These are phyloP conservation scores for Mesocricetus auratus DNA, from an alignment of 2,113 vertebrate species.

Conservation along the genomic window DNA sequence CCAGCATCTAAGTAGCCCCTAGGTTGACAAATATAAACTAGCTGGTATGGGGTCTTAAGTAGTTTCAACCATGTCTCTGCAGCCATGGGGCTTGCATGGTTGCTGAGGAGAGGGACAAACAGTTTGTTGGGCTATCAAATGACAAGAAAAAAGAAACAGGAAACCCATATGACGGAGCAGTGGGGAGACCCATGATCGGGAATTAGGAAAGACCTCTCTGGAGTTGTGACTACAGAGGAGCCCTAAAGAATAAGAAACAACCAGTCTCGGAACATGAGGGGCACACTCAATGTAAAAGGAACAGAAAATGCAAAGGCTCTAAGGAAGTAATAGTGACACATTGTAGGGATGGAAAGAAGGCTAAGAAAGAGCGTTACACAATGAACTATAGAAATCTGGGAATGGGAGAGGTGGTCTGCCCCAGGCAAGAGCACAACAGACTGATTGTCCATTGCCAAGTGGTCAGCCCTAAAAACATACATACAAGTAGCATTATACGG, in stretches of 20 bases:
- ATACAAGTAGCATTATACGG: not conserved
- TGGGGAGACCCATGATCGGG: not conserved
- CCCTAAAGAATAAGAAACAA: not conserved
- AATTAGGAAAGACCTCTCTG: not conserved
- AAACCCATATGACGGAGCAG: not conserved
- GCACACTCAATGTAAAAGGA: not conserved
- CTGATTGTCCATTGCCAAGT: not conserved
- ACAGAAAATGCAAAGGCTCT: not conserved
- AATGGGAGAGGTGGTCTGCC: not conserved
- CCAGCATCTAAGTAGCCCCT: fast-evolving
- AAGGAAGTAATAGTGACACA: not conserved
- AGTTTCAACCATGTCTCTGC: not conserved
- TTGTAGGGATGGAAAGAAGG: not conserved
- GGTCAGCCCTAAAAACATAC: not conserved
- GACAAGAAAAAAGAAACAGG: not conserved
- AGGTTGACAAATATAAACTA: not conserved
- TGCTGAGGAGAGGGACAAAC: not conserved
- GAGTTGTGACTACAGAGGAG: not conserved
- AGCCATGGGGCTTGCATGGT: not conserved
- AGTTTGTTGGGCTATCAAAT: not conserved
- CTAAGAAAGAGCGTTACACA: not conserved
- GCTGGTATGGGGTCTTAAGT: not conserved
- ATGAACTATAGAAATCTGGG: not conserved
- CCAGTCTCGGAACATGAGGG: not conserved
- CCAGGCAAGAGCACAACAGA: not conserved